These are phyloP conservation scores for Eristalinus aeneus DNA, from an alignment of 2,888 invertebrate genomes.

Conservation along the genomic window DNA sequence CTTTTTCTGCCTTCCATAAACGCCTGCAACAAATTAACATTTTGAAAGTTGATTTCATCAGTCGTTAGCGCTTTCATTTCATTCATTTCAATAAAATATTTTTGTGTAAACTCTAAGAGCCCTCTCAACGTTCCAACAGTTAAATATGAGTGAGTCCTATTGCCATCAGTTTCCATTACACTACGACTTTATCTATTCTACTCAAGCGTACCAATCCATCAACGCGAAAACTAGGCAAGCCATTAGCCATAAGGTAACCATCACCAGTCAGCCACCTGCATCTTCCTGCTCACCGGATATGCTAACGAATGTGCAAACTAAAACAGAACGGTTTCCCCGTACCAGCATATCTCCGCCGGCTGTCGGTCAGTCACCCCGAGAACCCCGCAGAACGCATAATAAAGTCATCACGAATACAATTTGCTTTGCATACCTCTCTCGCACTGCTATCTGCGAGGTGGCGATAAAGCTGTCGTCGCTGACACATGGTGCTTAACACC, in stretches of 20 bases:
- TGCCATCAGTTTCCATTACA: neutral
- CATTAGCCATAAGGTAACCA: neutral
- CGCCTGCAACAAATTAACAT: neutral
- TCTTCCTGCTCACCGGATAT: slow-evolving; percentile 18
- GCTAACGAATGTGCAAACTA: slow-evolving; percentile 32
- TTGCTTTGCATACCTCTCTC: slow-evolving; percentile 31
- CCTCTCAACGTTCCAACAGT: neutral
- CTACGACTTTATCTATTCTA: neutral
- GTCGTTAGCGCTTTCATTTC: neutral
- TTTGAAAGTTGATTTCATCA: neutral
- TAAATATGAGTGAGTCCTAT: neutral
- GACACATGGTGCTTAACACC: neutral
- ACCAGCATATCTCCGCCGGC: slow-evolving; percentile 33
- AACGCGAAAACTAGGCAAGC: slow-evolving; percentile 21
- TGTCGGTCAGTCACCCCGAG: slow-evolving; percentile 40
- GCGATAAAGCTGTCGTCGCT: slow-evolving; percentile 33
- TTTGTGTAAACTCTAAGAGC: neutral
- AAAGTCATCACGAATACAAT: slow-evolving; percentile 26
- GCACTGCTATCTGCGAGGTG: neutral
- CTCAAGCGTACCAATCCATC: slow-evolving; percentile 26
- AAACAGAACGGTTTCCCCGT: neutral
- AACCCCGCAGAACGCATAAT: neutral
- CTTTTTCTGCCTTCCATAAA: neutral
- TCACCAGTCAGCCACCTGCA: slow-evolving; percentile 21
- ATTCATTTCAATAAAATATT: neutral